These are phyloP conservation scores for Tonatia bakeri DNA, from an alignment of 2,113 vertebrate species.

Conservation along the genomic window DNA sequence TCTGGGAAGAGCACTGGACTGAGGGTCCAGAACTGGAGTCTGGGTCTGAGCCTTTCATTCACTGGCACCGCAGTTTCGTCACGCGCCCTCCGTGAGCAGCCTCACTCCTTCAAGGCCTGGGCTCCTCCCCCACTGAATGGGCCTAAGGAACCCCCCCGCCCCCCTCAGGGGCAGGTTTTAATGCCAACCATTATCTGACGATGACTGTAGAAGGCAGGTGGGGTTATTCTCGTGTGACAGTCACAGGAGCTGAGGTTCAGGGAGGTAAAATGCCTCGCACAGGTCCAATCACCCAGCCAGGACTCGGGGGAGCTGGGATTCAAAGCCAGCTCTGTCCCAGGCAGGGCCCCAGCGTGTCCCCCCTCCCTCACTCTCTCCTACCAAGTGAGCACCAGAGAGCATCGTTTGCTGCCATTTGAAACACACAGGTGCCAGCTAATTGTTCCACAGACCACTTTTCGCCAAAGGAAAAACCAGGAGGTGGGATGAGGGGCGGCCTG, in stretches of 20 bases:
- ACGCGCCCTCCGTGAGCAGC: accelerated
- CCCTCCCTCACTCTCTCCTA: not conserved
- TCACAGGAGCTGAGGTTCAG: not conserved
- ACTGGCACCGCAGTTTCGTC: not conserved
- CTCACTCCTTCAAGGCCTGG: accelerated
- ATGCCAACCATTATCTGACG: accelerated
- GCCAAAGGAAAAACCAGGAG: not conserved
- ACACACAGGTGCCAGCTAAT: not conserved
- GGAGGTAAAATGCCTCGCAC: not conserved
- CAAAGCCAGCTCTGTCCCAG: not conserved
- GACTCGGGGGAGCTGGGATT: not conserved
- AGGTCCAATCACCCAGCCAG: not conserved
- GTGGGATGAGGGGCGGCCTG: not conserved
- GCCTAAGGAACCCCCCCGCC: not conserved
- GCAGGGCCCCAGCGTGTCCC: no score
- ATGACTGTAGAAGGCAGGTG: accelerated
- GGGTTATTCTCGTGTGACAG: not conserved
- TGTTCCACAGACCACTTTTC: not conserved
- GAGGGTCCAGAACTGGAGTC: no score
- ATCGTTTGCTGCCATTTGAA: accelerated
- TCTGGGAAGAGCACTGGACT: no score
- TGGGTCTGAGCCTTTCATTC: not conserved
- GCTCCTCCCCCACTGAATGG: not conserved
- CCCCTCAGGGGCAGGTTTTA: not conserved
- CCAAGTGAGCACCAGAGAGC: not conserved